Evolutionary conservation across 2,797 vertebrate genomes (phyloP).

Genomic region (Aeoliscus strigatus): DNA sequence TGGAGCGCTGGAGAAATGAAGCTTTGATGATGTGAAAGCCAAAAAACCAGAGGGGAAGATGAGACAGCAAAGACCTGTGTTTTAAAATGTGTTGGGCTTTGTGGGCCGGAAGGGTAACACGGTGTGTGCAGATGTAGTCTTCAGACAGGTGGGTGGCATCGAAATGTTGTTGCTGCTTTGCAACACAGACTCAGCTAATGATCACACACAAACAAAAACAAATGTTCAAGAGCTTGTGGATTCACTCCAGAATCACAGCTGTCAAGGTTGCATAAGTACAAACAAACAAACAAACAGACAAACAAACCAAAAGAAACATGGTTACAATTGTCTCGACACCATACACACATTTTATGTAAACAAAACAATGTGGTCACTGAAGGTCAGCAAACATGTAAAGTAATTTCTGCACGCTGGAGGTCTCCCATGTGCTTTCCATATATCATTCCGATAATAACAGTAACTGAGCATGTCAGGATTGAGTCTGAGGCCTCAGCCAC

Average conservation of each 20-base stretch:
- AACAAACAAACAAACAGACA: neutral
- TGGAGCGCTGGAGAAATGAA: constrained; percentile 42
- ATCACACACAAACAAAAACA: no score
- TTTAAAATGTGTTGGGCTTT: constrained; percentile 32
- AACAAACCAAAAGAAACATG: constrained; percentile 5
- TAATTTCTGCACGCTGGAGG: constrained; percentile 17
- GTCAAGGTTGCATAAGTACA: constrained; percentile 27
- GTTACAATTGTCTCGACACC: constrained; percentile 17
- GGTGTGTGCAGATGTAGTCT: constrained; percentile 6
- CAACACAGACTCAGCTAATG: constrained; percentile 34
- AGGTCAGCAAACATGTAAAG: constrained; percentile 33
- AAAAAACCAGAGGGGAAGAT: constrained; percentile 34
- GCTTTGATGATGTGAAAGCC: constrained; percentile 58
- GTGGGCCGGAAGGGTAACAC: constrained; percentile 18
- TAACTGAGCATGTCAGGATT: constrained; percentile 32
- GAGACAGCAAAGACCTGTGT: constrained; percentile 14
- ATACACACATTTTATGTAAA: constrained; percentile 16
- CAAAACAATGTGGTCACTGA: constrained; percentile 30
- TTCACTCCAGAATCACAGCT: constrained; percentile 44
- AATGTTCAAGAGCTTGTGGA: constrained; percentile 52
- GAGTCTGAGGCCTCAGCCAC: constrained; percentile 40
- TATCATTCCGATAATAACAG: constrained; percentile 44
- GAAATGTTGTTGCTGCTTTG: constrained; percentile 18
- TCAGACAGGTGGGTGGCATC: constrained; percentile 27
- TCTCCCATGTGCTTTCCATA: constrained; percentile 46